A percentile compares a stretch with the other conserved stretches of the same genome.
These are phyloP conservation scores for Clusia tigrina DNA, from an alignment of 2,888 invertebrate species.

Conservation along the genomic window DNA sequence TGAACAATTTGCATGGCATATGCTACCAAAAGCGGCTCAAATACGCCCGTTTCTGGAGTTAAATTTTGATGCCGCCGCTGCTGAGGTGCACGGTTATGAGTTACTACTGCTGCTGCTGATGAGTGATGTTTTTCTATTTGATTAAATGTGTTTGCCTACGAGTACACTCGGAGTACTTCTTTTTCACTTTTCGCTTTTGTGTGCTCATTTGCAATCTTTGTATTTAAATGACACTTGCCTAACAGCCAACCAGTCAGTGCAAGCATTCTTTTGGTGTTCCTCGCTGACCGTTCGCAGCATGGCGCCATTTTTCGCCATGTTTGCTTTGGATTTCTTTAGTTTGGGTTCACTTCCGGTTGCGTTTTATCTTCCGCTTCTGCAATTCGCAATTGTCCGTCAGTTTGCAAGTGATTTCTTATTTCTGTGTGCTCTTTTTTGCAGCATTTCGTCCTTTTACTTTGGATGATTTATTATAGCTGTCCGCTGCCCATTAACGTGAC, in stretches of 20 bases:
- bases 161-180: no score
- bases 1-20: conserved; percentile 1
- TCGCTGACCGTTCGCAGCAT: background rate
- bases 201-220: no score
- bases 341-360: background rate
- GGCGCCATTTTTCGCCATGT: background rate
- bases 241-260: no score
- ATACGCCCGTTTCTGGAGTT: no score
- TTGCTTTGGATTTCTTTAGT: background rate
- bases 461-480: conserved; percentile 31
- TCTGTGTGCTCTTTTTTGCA: background rate
- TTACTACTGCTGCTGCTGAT: no score
- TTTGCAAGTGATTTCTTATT: background rate
- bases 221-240: no score
- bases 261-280: no score
- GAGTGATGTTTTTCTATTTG: no score
- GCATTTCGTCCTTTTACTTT: background rate
- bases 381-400: conserved; percentile 3
- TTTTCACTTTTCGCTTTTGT: no score
- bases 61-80: no score
- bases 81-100: no score
- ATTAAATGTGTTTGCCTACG: no score
- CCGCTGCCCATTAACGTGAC: conserved; percentile 35
- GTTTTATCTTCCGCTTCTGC: conserved; percentile 4
- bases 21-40: background rate